Conservation (phyloP, 2,797 vertebrate genomes). For the Argya squamiceps region DNA sequence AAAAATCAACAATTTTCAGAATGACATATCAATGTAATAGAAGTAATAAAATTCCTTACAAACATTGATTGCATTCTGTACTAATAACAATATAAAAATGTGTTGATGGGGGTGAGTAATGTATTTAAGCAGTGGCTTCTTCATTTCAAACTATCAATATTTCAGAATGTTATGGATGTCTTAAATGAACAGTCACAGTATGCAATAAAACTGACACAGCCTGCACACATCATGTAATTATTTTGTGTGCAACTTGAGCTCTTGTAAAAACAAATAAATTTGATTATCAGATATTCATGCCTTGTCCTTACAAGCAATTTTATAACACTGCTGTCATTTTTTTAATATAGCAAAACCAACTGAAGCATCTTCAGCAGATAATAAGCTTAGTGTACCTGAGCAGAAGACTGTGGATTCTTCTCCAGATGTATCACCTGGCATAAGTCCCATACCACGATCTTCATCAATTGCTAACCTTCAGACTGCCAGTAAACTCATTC, state of each 20-base stretch:
- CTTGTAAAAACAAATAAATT: not conserved
- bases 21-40: not conserved
- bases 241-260: not conserved
- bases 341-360: conserved; percentile 78
- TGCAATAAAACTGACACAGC: not conserved
- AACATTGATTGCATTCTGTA: not conserved
- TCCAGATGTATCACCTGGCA: conserved; percentile 84
- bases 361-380: conserved; percentile 80
- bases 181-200: not conserved
- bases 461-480: conserved; percentile 97
- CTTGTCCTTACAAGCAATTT: not conserved
- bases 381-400: conserved; percentile 85
- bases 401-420: conserved; percentile 85
- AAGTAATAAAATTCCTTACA: not conserved
- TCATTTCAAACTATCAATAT: not conserved
- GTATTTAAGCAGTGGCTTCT: not conserved
- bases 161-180: not conserved
- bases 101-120: not conserved
- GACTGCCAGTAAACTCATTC: conserved; percentile 96
- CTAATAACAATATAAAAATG: not conserved
- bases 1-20: not conserved
- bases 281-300: not conserved
- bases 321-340: not conserved
- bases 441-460: conserved; percentile 89
- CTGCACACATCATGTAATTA: not conserved